Evolutionary conservation across 2,113 vertebrate genomes (phyloP).

Genomic region (Salminus brasiliensis): DNA sequence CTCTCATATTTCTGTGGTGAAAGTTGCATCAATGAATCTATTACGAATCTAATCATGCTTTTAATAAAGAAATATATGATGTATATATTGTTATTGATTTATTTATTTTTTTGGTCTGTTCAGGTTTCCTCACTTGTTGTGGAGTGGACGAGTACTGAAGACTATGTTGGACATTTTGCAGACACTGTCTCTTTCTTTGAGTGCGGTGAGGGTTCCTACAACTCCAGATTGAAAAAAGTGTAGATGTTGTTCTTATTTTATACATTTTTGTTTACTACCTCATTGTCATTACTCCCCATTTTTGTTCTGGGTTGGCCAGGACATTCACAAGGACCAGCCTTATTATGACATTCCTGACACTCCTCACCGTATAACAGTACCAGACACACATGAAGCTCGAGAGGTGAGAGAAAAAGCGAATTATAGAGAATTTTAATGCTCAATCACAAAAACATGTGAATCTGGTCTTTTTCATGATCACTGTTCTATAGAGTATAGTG

Average conservation of each 20-base stretch:
- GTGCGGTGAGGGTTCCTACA: constrained; percentile 81
- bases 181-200: constrained; percentile 92
- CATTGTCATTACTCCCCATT: neutral
- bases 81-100: too few relatives aligned
- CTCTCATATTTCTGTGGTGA: neutral
- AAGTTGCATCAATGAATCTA: neutral
- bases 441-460: too few relatives aligned
- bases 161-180: constrained; percentile 97
- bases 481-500: constrained; percentile 98
- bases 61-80: too few relatives aligned
- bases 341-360: constrained; percentile 95
- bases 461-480: too few relatives aligned
- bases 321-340: constrained; percentile 96
- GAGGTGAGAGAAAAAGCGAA: constrained; percentile 76
- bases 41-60: neutral
- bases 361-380: constrained; percentile 92
- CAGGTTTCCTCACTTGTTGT: constrained; percentile 94
- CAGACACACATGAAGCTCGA: constrained; percentile 91
- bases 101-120: neutral
- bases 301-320: constrained; percentile 70
- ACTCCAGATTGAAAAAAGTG: neutral
- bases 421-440: too few relatives aligned
- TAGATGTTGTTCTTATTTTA: neutral
- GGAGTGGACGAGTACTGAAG: constrained; percentile 95
- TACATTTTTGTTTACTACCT: neutral